Base-by-base conservation (phyloP, 1,140 invertebrate species). In the Carposina sasakii region DNA sequence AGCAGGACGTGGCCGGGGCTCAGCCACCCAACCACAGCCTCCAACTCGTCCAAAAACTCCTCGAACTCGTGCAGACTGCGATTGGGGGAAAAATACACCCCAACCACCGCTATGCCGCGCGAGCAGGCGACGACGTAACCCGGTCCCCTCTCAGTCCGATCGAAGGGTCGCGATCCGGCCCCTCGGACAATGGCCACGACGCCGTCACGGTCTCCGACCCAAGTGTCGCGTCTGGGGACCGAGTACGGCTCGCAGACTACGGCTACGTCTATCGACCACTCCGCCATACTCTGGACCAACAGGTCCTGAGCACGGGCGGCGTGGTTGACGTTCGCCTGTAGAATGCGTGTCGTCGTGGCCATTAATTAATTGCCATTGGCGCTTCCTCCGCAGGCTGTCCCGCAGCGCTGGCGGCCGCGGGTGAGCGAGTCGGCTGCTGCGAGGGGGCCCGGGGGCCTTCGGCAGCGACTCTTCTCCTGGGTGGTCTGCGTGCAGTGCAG, bases 21-120 rank as follows among this genome's bases (percentile, higher is more conserved):
- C 1, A 17, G 24, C 13, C 24, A 3, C 5, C 2, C n/a, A 4
- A 44, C 41, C 15, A 31, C 26, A 1, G 17, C 2, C 4, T 15
- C n/a, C 3, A 42, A 23, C 1, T 1, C 12, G 12, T 42, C 22
- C 12, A 42, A n/a, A 19, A 19, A 44, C 8, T 1, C 15, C 26
- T 44, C 26, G 16, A 44, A 44, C 16, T 17, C 41, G 2, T 6
- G 13, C 9, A 46, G 28, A 12, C 30, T 30, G 4, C 30, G 2
- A 13, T 46, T 46, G 12, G 43, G 43, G 17, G 43, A 34, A 12
- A 34, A 34, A 13, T 34, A 33, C 10, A 46, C 31, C 19, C 19
- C 16, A 2, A 44, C 6, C 5, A 31, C 2, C 1, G 31, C 3
- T 15, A 13, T 31, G 1, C 15, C 28, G 5, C 42, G 16, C 15